Evolutionary conservation across 2,888 invertebrate genomes (phyloP), one percentile per base, ranked within the genome.

Genomic region (Caenorhabditis panamensis): DNA sequence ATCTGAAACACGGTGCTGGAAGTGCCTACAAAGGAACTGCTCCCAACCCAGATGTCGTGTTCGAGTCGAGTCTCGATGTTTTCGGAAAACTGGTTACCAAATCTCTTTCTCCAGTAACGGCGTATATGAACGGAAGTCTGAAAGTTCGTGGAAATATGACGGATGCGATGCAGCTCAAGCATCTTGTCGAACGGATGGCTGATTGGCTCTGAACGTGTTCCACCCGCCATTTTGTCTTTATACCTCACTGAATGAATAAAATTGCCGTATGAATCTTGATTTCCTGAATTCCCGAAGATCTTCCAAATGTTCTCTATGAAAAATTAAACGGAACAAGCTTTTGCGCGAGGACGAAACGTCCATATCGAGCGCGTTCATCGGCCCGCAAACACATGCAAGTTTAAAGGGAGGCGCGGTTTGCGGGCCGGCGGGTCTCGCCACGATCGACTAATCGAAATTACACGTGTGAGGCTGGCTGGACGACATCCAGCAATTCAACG

Each of bases 41-140:
- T 8, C n/a, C n/a, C 13, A 81, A 78, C 31, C 76, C 86, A 2
- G 85, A 87, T 59, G 82, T 84, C 8, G 54, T 78, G 13, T 84
- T 84, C 20, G 83, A 82, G 28, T 75, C 81, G 8, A 54, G 63
- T 28, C 66, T 69, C n/a, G 53, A 47, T 4, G 64, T 82, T 1
- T 84, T 84, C 71, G 69, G 41, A 11, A 61, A 37, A 18, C 58
- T 84, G 22, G 44, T 83, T 16, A 75, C 79, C n/a, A 72, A 83
- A 53, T 22, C 62, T 8, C 26, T 79, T 6, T 88, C 88, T 3
- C 88, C 89, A 3, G 68, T 89, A 11, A 84, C 76, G 28, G 88
- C 88, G 3, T 89, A 89, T 63, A 84, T 89, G 83, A 82, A 84
- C 61, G 89, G 89, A 20, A 77, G 76, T 18, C 77, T 89, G 13